Percentiles rank a stretch among this genome's conserved stretches.
Conservation (phyloP, 2,888 invertebrate genomes). For the Chrysolina oricalcia region DNA sequence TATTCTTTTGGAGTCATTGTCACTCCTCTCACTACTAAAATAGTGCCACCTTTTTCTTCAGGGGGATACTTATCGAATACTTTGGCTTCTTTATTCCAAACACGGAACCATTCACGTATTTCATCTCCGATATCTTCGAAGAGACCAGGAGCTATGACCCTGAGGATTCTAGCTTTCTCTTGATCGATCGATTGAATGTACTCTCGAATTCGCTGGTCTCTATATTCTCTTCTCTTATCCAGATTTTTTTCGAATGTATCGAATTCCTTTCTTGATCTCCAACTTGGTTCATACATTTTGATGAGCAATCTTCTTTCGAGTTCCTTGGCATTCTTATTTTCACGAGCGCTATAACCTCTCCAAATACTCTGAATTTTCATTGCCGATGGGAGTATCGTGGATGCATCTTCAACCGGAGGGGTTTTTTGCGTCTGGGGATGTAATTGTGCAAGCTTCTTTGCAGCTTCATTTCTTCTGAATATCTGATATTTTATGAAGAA, state of each 20-base stretch:
- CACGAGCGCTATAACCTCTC: slow-evolving; percentile 72
- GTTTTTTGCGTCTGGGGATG: slow-evolving; percentile 29
- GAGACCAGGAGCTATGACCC: slow-evolving; percentile 75
- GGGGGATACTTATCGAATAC: slow-evolving; percentile 84
- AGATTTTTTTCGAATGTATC: slow-evolving; percentile 72
- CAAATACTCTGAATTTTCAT: slow-evolving; percentile 70
- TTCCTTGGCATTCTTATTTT: slow-evolving; percentile 70
- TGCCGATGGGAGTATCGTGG: slow-evolving; percentile 59
- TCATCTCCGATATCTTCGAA: slow-evolving; percentile 85
- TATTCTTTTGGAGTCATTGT: slow-evolving; percentile 77
- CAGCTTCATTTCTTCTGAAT: slow-evolving; percentile 16
- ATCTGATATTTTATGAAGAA: slow-evolving; percentile 46
- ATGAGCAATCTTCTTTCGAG: slow-evolving; percentile 72
- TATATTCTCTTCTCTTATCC: slow-evolving; percentile 71
- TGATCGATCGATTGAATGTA: slow-evolving; percentile 71
- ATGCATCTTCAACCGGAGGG: slow-evolving; percentile 17
- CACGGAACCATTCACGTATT: slow-evolving; percentile 82
- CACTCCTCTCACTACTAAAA: slow-evolving; percentile 76
- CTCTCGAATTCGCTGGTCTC: slow-evolving; percentile 71
- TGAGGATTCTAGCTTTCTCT: slow-evolving; percentile 73
- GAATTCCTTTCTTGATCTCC: slow-evolving; percentile 71
- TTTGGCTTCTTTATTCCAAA: slow-evolving; percentile 76
- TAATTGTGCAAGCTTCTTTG: slow-evolving; percentile 11
- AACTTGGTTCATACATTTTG: slow-evolving; percentile 76
- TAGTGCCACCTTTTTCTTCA: slow-evolving; percentile 80